A percentile compares a stretch with the other conserved stretches of the same genome.
phyloP scores from a whole-genome alignment of 2,888 invertebrate species.

The Dasypolia templi region DNA sequence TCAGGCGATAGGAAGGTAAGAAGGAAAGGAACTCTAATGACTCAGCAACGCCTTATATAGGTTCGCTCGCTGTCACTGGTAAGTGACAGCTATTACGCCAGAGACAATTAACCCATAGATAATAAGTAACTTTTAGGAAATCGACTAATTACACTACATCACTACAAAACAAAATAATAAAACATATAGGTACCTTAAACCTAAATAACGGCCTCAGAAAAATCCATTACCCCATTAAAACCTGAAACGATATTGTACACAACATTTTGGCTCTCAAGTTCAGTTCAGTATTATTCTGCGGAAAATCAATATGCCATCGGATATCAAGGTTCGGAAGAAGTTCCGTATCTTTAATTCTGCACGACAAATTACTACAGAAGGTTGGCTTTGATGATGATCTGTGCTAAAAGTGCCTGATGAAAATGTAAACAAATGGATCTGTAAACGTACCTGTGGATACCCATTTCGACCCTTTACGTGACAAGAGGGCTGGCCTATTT shows the following conservation, averaged over 20 bases:
- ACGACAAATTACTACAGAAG: conserved; percentile 14
- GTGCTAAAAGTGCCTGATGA: neutral
- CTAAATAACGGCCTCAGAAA: conserved; percentile 19
- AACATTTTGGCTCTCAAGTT: conserved; percentile 33
- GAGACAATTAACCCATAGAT: no score
- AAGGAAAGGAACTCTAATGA: no score
- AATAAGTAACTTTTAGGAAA: no score
- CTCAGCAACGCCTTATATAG: no score
- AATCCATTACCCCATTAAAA: conserved; percentile 48
- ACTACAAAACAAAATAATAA: no score
- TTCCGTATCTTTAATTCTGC: conserved; percentile 45
- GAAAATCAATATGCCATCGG: conserved; percentile 59
- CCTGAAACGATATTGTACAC: conserved; percentile 34
- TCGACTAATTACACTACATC: no score
- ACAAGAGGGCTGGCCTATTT: no score
- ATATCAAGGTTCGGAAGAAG: conserved; percentile 51
- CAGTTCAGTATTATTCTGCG: conserved; percentile 42
- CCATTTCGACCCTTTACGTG: no score
- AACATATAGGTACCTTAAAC: neutral
- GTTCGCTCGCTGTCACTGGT: no score
- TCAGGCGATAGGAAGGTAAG: no score
- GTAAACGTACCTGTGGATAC: neutral
- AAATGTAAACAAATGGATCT: neutral
- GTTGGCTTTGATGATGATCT: neutral
- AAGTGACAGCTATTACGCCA: no score